These are phyloP conservation scores for Cantharis flavilabris DNA, from an alignment of 2,888 invertebrate genomes.

Conservation along the genomic window DNA sequence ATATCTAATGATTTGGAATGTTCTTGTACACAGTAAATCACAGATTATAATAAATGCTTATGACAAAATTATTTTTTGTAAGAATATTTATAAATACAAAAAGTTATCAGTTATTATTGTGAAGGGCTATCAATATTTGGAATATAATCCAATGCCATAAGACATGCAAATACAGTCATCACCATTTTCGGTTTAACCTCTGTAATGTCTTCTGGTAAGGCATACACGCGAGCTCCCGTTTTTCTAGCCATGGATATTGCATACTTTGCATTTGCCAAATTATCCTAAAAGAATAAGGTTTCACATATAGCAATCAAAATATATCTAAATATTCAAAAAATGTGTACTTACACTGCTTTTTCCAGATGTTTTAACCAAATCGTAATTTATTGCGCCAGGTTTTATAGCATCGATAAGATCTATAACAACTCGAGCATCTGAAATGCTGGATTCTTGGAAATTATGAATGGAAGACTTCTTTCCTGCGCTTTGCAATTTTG, in stretches of 20 bases:
- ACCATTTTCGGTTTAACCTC: constrained; percentile 99
- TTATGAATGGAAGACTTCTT: constrained; percentile 76
- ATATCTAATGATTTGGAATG: constrained; percentile 28
- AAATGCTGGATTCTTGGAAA: constrained; percentile 88
- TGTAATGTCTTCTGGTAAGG: constrained; percentile 97
- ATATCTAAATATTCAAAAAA: background rate
- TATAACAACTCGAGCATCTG: constrained; percentile 89
- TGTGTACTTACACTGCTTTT: constrained; percentile 71
- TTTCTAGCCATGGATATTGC: constrained; percentile 98
- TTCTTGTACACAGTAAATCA: constrained; percentile 34
- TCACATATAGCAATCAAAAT: background rate
- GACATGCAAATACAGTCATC: constrained; percentile 99
- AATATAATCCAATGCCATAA: constrained; percentile 97
- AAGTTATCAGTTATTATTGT: constrained; percentile 5
- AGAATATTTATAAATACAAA: constrained; percentile 7
- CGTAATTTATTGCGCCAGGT: constrained; percentile 93
- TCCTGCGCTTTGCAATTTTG: constrained; percentile 76
- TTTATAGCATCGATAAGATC: constrained; percentile 97
- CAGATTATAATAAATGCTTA: constrained; percentile 36
- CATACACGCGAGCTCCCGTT: constrained; percentile 96
- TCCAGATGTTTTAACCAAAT: constrained; percentile 79
- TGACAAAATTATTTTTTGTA: constrained; percentile 14
- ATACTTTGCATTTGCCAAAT: constrained; percentile 97
- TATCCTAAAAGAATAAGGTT: constrained; percentile 68
- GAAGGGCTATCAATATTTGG: constrained; percentile 75